Percentiles rank a stretch among this genome's conserved stretches.
Conservation (phyloP, 1,140 invertebrate species). For the Homarus americanus region DNA sequence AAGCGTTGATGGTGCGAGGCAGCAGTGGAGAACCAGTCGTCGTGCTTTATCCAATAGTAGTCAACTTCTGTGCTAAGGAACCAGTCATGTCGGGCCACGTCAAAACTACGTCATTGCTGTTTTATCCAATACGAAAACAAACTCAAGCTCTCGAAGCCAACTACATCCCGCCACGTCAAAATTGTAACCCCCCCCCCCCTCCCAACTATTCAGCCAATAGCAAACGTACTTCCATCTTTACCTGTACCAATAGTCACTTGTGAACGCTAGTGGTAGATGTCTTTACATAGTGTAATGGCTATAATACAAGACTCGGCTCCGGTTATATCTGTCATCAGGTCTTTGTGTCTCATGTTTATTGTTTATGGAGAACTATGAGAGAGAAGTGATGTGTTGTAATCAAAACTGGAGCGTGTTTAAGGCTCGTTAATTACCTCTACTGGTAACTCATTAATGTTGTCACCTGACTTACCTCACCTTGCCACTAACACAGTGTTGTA, state of each 20-base stretch:
- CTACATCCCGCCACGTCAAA: background rate
- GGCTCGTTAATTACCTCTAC: no score
- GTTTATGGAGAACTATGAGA: background rate
- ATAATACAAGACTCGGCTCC: background rate
- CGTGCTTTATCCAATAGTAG: background rate
- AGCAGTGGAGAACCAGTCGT: background rate
- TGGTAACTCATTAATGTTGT: no score
- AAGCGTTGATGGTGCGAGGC: background rate
- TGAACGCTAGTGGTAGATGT: background rate
- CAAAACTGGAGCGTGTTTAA: no score
- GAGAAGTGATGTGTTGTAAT: no score
- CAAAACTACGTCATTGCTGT: background rate
- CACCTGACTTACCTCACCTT: no score
- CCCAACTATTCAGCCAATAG: background rate
- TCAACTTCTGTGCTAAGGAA: background rate
- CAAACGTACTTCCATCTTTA: conserved; percentile 7
- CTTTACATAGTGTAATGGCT: conserved; percentile 3
- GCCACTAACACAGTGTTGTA: no score
- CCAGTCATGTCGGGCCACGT: background rate
- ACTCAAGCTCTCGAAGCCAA: background rate
- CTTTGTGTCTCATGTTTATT: background rate
- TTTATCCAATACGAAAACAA: background rate
- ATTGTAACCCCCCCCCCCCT: no score
- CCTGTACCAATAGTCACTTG: conserved; percentile 12
- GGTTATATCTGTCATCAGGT: background rate